Evolutionary conservation across 2,797 vertebrate genomes (phyloP).

Genomic region (Morelia viridis): DNA sequence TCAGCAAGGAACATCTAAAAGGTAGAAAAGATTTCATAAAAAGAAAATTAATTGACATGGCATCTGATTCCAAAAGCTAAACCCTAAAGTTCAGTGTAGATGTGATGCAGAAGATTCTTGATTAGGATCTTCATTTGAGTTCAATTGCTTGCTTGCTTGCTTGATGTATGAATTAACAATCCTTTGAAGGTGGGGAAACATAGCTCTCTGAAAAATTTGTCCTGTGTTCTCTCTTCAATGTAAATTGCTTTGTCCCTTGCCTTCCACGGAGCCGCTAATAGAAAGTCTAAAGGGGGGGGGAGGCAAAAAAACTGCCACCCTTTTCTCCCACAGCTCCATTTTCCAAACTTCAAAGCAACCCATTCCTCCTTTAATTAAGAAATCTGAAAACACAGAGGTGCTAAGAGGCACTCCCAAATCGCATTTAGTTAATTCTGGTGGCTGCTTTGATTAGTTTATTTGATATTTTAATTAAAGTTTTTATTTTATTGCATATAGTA

Average conservation of each 20-base stretch:
- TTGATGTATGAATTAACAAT: not conserved
- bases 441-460: not conserved
- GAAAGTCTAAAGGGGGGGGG: not conserved
- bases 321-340: not conserved
- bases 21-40: not conserved
- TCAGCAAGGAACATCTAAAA: no score
- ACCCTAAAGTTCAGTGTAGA: not conserved
- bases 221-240: not conserved
- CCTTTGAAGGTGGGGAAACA: not conserved
- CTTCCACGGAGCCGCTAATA: not conserved
- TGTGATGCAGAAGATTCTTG: not conserved
- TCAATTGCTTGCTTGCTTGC: not conserved
- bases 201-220: not conserved
- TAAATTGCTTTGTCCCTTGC: not conserved
- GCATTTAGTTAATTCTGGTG: not conserved
- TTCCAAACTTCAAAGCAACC: not conserved
- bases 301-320: not conserved
- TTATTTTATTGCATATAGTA: not conserved
- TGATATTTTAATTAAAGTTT: not conserved
- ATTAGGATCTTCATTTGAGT: not conserved
- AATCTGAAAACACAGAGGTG: not conserved
- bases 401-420: not conserved
- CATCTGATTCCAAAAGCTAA: not conserved
- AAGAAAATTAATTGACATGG: not conserved
- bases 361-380: not conserved